Evolutionary conservation across 2,113 vertebrate genomes (phyloP), one percentile per base, ranked within the genome.

Genomic region (Callipepla squamata): DNA sequence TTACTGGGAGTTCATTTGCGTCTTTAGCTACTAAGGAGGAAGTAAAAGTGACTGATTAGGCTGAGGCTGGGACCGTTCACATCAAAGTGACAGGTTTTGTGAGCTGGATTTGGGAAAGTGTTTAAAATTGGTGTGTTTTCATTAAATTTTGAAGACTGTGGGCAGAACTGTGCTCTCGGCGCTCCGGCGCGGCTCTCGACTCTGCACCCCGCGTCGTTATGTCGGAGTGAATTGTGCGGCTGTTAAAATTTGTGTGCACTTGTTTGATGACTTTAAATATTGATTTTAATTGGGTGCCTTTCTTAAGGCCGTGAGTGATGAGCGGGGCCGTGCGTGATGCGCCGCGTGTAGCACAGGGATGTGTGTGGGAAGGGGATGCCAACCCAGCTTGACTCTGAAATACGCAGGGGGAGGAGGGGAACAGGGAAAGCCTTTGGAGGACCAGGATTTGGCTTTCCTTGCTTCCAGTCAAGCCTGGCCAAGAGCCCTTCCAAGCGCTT

Each of bases 31-130:
- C 95, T 94, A 85, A 95, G 92, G 78, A 91, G 82, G 81, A 89
- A 96, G 89, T 91, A 87, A 92, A 97, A 93, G 92, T 92, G 92
- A 97, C 93, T 95, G 94, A 96, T 95, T 92, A 85, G 92, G 48
- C 82, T 94, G 63, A 89, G 89, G 51, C 89, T 47, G 93, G 78
- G 89, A 88, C 90, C 76, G 4, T 90, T 95, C 92, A 34, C 91
- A 95, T 95, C 93, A 95, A 87, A 93, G 89, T 90, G 94, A 94
- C 95, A 87, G 94, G 78, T 96, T 93, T 95, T 86, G 91, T 2
- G 59, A 89, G 93, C 93, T 79, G 86, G 87, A 68, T 92, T 93
- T 88, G 94, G 90, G 80, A 20, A 93, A 95, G 74, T 77, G 74
- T 86, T 94, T 91, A n/a, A 96, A 92, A 91, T 47, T 51, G 87